phyloP scores from a whole-genome alignment of 1,140 invertebrate species.

The Caenorhabditis inopinata region DNA sequence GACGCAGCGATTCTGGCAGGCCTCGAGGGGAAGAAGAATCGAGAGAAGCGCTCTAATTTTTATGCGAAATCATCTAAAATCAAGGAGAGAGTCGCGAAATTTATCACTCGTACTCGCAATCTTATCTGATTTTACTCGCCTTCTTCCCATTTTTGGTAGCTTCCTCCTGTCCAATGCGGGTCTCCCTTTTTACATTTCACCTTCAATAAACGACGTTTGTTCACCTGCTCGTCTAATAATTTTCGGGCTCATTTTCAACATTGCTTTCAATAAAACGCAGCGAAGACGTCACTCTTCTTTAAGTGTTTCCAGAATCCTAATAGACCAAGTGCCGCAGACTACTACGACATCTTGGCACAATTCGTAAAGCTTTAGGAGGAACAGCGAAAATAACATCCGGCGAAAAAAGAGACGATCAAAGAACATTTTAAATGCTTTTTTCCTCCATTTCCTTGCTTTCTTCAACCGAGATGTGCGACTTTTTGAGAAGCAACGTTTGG shows the following conservation, averaged over 20 bases:
- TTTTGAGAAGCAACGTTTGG: no score
- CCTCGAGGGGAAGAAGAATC: slow-evolving; percentile 19
- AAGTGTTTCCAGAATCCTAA: no score
- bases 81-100: not conserved
- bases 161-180: not conserved
- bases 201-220: not conserved
- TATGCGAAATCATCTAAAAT: slow-evolving; percentile 17
- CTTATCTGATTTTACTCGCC: not conserved
- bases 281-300: not conserved
- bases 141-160: not conserved
- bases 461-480: no score
- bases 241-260: no score
- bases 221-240: no score
- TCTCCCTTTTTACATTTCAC: not conserved
- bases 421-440: no score
- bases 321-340: no score
- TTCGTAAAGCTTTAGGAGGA: not conserved
- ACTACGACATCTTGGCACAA: not conserved
- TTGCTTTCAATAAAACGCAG: not conserved
- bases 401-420: not conserved
- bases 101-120: slow-evolving; percentile 5
- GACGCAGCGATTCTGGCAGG: slow-evolving; percentile 46
- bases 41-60: not conserved
- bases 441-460: no score
- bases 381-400: not conserved